Percentiles rank a stretch among this genome's conserved stretches.
Evolutionary conservation across 2,113 vertebrate species (phyloP).

Genomic region (Myiozetetes cayanensis): DNA sequence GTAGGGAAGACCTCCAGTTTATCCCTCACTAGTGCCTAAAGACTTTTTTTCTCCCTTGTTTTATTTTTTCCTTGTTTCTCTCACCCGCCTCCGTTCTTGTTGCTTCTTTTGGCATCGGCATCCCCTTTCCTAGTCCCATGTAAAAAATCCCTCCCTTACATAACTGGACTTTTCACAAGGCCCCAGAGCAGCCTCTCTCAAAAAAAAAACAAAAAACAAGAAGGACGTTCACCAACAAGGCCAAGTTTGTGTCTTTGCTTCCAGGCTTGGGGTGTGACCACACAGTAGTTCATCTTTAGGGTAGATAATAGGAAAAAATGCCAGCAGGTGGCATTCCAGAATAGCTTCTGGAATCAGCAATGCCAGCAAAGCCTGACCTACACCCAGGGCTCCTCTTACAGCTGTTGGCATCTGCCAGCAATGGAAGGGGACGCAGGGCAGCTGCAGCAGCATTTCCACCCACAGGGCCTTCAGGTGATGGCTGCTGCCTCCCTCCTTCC

Average conservation of each 20-base stretch:
- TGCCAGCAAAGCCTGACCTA: not conserved
- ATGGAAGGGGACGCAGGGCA: not conserved
- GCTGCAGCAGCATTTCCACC: not conserved
- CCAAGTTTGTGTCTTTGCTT: not conserved
- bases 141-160: not conserved
- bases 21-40: not conserved
- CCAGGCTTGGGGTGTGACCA: not conserved
- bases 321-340: slow-evolving; percentile 58
- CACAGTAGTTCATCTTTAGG: not conserved
- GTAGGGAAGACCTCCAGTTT: not conserved
- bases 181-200: not conserved
- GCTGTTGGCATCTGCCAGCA: not conserved
- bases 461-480: not conserved
- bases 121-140: not conserved
- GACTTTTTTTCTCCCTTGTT: not conserved
- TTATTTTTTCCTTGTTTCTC: not conserved
- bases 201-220: not conserved
- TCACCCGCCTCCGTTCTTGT: rapidly evolving
- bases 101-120: rapidly evolving
- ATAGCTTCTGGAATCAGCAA: not conserved
- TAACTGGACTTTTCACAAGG: not conserved
- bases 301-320: not conserved
- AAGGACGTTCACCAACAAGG: not conserved
- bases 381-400: not conserved
- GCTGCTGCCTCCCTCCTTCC: not conserved